Percentiles rank a stretch among this genome's conserved stretches.
Conservation (phyloP, 2,113 vertebrate species). For the Brienomyrus longianalis region DNA sequence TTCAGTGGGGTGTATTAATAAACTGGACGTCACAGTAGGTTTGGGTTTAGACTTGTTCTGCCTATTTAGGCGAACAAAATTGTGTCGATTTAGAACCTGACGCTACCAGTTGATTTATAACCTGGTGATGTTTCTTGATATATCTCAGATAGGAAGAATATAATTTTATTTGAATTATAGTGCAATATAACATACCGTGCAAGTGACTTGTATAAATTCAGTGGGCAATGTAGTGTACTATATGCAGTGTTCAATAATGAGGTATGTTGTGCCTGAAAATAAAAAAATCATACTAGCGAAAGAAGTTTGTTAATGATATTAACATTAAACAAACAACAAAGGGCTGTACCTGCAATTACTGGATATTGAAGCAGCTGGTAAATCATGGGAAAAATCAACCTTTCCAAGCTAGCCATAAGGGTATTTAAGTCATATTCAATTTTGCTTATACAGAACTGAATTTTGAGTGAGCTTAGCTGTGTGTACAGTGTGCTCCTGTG, state of each 20-base stretch:
- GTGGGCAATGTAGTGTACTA: not conserved
- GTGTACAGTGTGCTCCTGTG: not conserved
- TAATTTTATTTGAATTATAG: not conserved
- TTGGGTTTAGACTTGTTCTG: not conserved
- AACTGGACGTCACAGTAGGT: not conserved
- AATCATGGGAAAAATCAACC: not conserved
- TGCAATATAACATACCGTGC: not conserved
- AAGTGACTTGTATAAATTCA: not conserved
- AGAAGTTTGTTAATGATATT: not conserved
- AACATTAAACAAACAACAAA: not conserved
- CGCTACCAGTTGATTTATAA: not conserved
- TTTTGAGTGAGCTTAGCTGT: not conserved
- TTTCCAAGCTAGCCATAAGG: not conserved
- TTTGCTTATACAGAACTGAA: not conserved
- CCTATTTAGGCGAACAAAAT: not conserved
- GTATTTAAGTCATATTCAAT: not conserved
- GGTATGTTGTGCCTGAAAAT: not conserved
- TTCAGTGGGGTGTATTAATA: not conserved
- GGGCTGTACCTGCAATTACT: not conserved
- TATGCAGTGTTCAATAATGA: not conserved
- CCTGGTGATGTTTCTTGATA: not conserved
- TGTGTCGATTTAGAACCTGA: not conserved
- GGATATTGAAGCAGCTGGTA: not conserved
- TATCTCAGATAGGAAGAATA: not conserved
- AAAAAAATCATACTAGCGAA: not conserved